These are phyloP conservation scores for Lumbricus terrestris DNA, from an alignment of 2,888 invertebrate genomes.

Conservation along the genomic window DNA sequence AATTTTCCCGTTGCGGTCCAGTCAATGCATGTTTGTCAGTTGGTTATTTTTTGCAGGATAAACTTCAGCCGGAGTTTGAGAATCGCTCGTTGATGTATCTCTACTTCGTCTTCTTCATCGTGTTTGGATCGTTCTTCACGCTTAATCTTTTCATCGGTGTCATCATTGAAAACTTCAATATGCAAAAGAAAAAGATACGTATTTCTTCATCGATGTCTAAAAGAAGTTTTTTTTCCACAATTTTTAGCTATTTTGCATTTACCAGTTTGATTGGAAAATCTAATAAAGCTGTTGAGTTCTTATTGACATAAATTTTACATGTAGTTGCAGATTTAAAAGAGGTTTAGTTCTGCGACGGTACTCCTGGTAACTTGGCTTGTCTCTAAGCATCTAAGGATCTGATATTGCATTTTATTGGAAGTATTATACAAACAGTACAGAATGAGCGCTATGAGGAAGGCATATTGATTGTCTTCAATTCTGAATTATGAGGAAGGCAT, in stretches of 20 bases:
- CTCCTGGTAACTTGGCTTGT: background rate
- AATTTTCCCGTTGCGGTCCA: background rate
- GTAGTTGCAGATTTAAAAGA: background rate
- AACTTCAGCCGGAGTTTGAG: conserved; percentile 82
- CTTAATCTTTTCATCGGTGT: conserved; percentile 99
- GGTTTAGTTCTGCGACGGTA: background rate
- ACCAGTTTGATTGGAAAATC: background rate
- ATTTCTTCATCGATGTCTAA: background rate
- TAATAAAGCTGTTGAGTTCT: background rate
- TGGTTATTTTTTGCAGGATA: background rate
- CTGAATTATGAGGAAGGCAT: background rate
- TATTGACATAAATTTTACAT: background rate
- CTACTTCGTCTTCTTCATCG: conserved; percentile 97
- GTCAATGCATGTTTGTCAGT: background rate
- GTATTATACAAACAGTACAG: background rate
- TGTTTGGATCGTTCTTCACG: conserved; percentile 94
- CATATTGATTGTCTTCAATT: background rate
- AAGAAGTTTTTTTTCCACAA: background rate
- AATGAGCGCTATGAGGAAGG: background rate
- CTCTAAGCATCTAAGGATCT: no score
- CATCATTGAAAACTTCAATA: conserved; percentile 99
- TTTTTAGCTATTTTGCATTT: background rate
- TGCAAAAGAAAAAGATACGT: conserved; percentile 91
- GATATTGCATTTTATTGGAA: background rate
- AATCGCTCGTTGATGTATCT: conserved; percentile 95